A percentile compares a stretch with the other conserved stretches of the same genome.
Conservation (phyloP, 2,888 invertebrate genomes). For the Oscheius sp. region DNA sequence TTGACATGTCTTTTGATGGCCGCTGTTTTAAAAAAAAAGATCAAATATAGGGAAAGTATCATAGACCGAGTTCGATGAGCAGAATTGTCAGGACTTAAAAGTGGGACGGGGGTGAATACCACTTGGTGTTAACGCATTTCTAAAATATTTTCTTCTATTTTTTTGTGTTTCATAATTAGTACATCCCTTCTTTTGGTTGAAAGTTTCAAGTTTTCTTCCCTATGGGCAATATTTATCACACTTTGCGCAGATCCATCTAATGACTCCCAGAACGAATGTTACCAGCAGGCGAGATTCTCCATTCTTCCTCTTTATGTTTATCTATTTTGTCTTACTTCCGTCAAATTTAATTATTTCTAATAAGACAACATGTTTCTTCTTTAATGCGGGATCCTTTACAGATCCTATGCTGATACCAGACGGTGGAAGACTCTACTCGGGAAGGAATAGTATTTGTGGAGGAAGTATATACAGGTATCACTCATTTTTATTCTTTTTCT, state of each 20-base stretch:
- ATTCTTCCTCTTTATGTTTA: not conserved
- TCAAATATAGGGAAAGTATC: not conserved
- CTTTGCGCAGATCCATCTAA: not conserved
- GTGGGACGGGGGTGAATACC: too few relatives aligned
- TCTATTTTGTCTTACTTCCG: not conserved
- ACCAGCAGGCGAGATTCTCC: not conserved
- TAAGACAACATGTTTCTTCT: too few relatives aligned
- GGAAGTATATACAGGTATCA: slow-evolving; percentile 31
- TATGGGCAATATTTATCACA: not conserved
- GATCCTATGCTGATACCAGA: slow-evolving; percentile 36
- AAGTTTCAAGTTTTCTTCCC: too few relatives aligned
- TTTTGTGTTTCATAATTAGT: not conserved
- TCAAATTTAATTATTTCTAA: too few relatives aligned
- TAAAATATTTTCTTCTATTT: not conserved
- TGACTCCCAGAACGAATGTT: slow-evolving; percentile 12
- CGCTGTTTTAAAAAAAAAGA: not conserved
- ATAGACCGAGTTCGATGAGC: too few relatives aligned
- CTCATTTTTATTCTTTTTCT: too few relatives aligned
- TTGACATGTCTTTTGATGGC: too few relatives aligned
- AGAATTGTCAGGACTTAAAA: too few relatives aligned
- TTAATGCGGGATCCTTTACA: too few relatives aligned
- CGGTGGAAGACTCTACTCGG: slow-evolving; percentile 10
- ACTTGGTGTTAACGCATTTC: not conserved
- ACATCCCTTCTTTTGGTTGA: too few relatives aligned
- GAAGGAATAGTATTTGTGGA: slow-evolving; percentile 32